Evolutionary conservation across 2,113 vertebrate genomes (phyloP), one percentile per base, ranked within the genome.

Genomic region (Centropus bengalensis): DNA sequence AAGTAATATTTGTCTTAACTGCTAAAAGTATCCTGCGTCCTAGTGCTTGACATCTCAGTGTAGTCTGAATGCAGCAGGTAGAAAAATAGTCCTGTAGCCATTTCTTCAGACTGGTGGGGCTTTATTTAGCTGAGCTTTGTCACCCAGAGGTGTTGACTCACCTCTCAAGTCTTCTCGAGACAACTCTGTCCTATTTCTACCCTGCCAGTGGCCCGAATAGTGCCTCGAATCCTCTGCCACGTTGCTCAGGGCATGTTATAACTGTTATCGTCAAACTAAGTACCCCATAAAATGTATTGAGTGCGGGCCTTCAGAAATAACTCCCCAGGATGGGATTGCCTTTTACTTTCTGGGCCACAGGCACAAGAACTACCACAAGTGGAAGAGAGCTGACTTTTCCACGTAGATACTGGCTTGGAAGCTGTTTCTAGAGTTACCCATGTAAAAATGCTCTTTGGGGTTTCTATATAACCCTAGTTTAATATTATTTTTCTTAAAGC

Each of bases 391-490:
- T 60, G 74, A 55, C 58, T 93, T 74, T 85, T 81, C 82, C 63
- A 67, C 49, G 8, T 82, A 64, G 58, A 96, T 94, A 66, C 92
- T 93, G 93, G 92, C 87, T 96, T 94, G 96, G 96, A 96, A 97
- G 96, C 96, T 97, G 90, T 94, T 97, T 91, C 64, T 94, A 94
- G 81, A 96, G 70, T 51, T 75, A 69, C 59, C 76, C 9, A 3
- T 73, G 70, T 56, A 38, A 76, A 69, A 75, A 49, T 47, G 56
- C 52, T 86, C 62, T 14, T 3, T 64, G 82, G 70, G 66, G 75
- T 80, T 95, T 91, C 95, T 90, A 8, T 75, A 26, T 89, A 69
- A 94, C 36, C 77, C 42, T 71, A 60, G 33, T 82, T 90, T 60
- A 59, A 32, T 73, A n/a, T 30, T 52, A 26, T 2, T 60, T 54